Base-by-base conservation (phyloP, 35 echinoderm and acorn worm genomes). In the Stichopus chloronotus region DNA sequence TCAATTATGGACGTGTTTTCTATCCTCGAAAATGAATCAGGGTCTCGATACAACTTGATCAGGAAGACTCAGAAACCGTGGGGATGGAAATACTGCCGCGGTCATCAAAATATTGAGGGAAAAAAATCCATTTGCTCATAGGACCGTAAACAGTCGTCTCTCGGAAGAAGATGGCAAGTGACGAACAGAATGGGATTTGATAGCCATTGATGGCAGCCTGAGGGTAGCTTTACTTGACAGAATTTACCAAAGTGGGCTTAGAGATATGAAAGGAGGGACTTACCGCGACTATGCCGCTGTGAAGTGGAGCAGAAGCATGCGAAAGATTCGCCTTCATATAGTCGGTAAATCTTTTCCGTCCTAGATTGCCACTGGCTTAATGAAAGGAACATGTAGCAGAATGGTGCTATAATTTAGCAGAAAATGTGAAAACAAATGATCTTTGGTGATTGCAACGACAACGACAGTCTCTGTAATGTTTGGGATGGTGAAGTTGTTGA, bases 41-140 rank as follows among this genome's bases (percentile, higher is more conserved):
- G 69, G 69, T n/a, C 69, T n/a, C 19, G 69, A n/a, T n/a, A 85
- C 58, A 85, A 85, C 58, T 59, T 85, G 82, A 85, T 85, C 82
- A 4, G 17, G 82, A n/a, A 19, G 24, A 56, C 82, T 85, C n/a
- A 65, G 19, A 65, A 65, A 65, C 19, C 19, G 61, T 43, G 61
- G 61, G 5, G 9, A 24, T n/a, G 20, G 22, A 74, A 74, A 74
- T 7, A 16, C 69, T 74, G 19, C 19, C 69, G 22, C 17, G 69
- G 17, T n/a, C 69, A 74, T 74, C 69, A 74, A n/a, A n/a, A 74
- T 74, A 74, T 74, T 74, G 69, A 74, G 16, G 17, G 52, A 78
- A 23, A n/a, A 58, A 78, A 85, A 58, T 5, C 22, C 19, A 20
- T n/a, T 74, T 74, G 22, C 82, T 85, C 82, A 85, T 20, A 14